A percentile compares a stretch with the other conserved stretches of the same genome.
Conservation (phyloP, 2,888 invertebrate species). For the Latheticus oryzae region DNA sequence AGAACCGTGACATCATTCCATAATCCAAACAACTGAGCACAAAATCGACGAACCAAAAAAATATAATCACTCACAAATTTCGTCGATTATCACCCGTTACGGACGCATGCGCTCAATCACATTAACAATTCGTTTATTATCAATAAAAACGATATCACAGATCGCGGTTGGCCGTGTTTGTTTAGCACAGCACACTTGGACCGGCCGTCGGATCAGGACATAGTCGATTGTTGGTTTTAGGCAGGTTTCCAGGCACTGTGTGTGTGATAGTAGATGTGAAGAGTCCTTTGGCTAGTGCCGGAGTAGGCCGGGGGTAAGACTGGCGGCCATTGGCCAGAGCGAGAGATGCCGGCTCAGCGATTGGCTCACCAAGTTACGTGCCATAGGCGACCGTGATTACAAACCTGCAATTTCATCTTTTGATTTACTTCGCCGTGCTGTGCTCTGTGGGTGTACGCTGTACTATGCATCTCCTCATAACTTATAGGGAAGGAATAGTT, state of each 20-base stretch:
- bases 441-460: slow-evolving; percentile 56
- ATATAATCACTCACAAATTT: slow-evolving; percentile 47
- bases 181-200: slow-evolving; percentile 35
- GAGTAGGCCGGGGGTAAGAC: slow-evolving; percentile 63
- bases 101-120: slow-evolving; percentile 40
- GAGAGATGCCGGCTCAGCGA: slow-evolving; percentile 60
- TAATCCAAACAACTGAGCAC: slow-evolving; percentile 48
- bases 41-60: too few species aligned
- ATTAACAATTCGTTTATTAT: slow-evolving; percentile 31
- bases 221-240: slow-evolving; percentile 53
- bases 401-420: slow-evolving; percentile 64
- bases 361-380: slow-evolving; percentile 64
- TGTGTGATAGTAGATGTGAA: slow-evolving; percentile 52
- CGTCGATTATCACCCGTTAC: slow-evolving; percentile 15
- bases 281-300: slow-evolving; percentile 61
- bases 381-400: slow-evolving; percentile 62
- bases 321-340: slow-evolving; percentile 65
- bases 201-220: slow-evolving; percentile 33
- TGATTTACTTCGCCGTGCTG: slow-evolving; percentile 61
- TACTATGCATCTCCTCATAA: slow-evolving; percentile 48
- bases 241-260: slow-evolving; percentile 62
- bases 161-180: slow-evolving; percentile 32
- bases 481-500: slow-evolving; percentile 53
- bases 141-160: slow-evolving; percentile 34
- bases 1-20: slow-evolving; percentile 66